Conservation (phyloP, 2,797 vertebrate species). For the Loriculus beryllinus region DNA sequence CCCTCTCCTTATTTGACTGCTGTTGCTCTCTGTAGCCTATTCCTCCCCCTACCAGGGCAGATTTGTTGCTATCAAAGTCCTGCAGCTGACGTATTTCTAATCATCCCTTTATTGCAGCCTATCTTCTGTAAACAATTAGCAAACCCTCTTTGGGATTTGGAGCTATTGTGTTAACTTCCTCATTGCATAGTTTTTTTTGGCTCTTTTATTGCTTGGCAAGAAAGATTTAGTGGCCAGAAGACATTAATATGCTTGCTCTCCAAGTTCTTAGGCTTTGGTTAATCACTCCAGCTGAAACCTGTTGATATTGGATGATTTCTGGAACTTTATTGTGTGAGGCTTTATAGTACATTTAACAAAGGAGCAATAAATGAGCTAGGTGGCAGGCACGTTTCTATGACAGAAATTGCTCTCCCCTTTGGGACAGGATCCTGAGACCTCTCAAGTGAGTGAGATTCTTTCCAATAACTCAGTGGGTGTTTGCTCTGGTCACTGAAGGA, state of each 20-base stretch:
- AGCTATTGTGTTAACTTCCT: constrained; percentile 46
- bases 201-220: constrained; percentile 24
- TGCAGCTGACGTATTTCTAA: constrained; percentile 39
- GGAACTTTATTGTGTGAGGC: not conserved
- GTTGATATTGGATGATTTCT: constrained; percentile 59
- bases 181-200: constrained; percentile 47
- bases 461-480: not conserved
- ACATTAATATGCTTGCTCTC: constrained; percentile 28
- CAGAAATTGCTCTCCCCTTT: constrained; percentile 3
- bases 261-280: constrained; percentile 35
- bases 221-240: constrained; percentile 58
- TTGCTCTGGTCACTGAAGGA: not conserved
- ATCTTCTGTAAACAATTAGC: constrained; percentile 54
- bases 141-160: constrained; percentile 18
- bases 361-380: not conserved
- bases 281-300: constrained; percentile 47
- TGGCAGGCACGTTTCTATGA: constrained; percentile 8
- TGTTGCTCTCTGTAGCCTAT: not conserved
- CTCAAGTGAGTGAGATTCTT: not conserved
- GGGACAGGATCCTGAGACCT: constrained; percentile 10
- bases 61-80: constrained; percentile 37
- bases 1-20: not conserved
- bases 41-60: not conserved
- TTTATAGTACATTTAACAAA: constrained; percentile 37
- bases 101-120: constrained; percentile 14